A percentile compares a stretch with the other conserved stretches of the same genome.
Conservation (phyloP, 2,797 vertebrate genomes). For the Cynodonichthys magdalenae region DNA sequence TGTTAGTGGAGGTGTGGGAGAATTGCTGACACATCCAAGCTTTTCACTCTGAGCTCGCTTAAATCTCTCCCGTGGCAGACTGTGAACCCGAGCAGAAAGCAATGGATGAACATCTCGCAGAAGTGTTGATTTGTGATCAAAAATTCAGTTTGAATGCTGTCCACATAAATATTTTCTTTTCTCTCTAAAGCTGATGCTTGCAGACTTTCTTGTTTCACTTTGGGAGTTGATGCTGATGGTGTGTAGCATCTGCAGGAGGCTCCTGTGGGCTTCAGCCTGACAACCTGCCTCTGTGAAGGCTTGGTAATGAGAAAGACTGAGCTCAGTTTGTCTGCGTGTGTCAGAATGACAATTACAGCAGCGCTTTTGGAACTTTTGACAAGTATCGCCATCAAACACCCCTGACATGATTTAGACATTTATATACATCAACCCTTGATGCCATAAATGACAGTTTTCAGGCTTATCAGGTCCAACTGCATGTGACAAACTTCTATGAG, state of each 20-base stretch:
- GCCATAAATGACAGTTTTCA: slow-evolving; percentile 29
- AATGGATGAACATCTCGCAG: slow-evolving; percentile 47
- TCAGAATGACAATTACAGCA: slow-evolving; percentile 59
- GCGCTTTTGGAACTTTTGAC: slow-evolving; percentile 59
- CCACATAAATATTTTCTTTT: slow-evolving; percentile 64
- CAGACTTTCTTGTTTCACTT: slow-evolving; percentile 52
- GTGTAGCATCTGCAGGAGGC: slow-evolving; percentile 63
- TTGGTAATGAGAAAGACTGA: slow-evolving; percentile 74
- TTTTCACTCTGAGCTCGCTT: slow-evolving; percentile 5
- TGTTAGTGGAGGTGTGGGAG: slow-evolving; percentile 20
- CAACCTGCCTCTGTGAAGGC: slow-evolving; percentile 70
- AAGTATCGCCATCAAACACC: slow-evolving; percentile 42
- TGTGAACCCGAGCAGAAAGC: slow-evolving; percentile 52
- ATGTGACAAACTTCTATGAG: background rate
- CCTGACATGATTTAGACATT: slow-evolving; percentile 32
- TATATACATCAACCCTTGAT: slow-evolving; percentile 34
- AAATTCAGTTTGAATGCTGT: slow-evolving; percentile 65
- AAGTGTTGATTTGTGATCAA: slow-evolving; percentile 55
- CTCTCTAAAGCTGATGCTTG: slow-evolving; percentile 54
- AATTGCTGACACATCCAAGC: slow-evolving; percentile 16
- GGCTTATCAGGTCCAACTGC: slow-evolving; percentile 1
- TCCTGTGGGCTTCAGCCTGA: slow-evolving; percentile 73
- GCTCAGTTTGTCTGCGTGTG: slow-evolving; percentile 70
- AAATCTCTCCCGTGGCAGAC: slow-evolving; percentile 33
- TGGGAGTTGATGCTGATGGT: slow-evolving; percentile 67